These are phyloP conservation scores for Dinoponera quadriceps DNA, from an alignment of 1,140 invertebrate genomes.

Conservation along the genomic window DNA sequence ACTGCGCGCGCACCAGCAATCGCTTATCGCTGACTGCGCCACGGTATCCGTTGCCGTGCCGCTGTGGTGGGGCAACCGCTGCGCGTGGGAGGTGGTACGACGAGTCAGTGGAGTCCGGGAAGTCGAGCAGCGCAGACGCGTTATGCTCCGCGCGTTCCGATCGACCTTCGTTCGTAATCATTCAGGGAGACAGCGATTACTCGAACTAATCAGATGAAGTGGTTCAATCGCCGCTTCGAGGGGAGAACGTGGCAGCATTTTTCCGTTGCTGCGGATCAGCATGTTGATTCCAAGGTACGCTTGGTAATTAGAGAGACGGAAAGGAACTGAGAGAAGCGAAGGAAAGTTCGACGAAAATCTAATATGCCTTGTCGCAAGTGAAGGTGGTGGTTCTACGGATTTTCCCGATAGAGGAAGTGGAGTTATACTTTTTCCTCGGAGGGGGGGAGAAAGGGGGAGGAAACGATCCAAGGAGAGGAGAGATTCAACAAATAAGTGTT, in stretches of 20 bases:
- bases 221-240: too few relatives aligned
- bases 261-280: not conserved
- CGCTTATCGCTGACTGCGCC: constrained; percentile 6
- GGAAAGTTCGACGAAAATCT: not conserved
- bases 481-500: constrained; percentile 62
- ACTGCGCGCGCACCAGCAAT: not conserved
- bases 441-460: too few relatives aligned
- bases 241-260: constrained; percentile 60
- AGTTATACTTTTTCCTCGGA: too few relatives aligned
- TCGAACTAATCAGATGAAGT: too few relatives aligned
- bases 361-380: constrained; percentile 45
- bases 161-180: constrained; percentile 42
- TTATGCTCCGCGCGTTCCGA: constrained; percentile 74
- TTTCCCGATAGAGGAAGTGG: not conserved
- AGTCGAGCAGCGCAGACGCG: constrained; percentile 86
- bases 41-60: constrained; percentile 22
- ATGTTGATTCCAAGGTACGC: constrained; percentile 22
- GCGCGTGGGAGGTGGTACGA: constrained; percentile 83
- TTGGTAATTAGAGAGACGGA: constrained; percentile 61
- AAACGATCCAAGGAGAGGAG: constrained; percentile 35
- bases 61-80: constrained; percentile 74
- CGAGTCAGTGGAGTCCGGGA: constrained; percentile 85
- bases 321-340: not conserved
- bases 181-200: constrained; percentile 13
- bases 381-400: constrained; percentile 44